Base-by-base conservation (phyloP, 2,113 vertebrate species). In the Sarotherodon lohbergeri region DNA sequence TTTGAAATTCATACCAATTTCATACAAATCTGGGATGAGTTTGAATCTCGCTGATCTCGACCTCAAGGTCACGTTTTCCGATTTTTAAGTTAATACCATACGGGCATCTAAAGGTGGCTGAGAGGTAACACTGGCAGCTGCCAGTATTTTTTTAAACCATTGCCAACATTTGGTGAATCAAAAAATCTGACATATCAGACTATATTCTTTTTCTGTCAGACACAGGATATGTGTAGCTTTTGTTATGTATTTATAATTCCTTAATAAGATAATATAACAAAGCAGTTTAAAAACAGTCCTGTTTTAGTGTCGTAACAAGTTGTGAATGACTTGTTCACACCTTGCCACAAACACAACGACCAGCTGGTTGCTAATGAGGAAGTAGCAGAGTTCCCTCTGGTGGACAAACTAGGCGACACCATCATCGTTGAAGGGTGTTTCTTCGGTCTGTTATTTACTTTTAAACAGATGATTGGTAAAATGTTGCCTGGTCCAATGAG, bases 41-140 rank as follows among this genome's bases (percentile, higher is more conserved):
- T 66, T 66, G 6, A 66, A 2, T 66, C 17, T 36, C 2, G 5
- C 32, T 66, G 61, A 66, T 66, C 32, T 66, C 32, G 0, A 66
- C 61, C 83, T 79, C 50, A 66, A 3, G 32, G 17, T 36, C 61
- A n/a, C 32, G n/a, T n/a, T 66, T 66, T 66, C 32, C 3, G 61
- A 66, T 66, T 66, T 36, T 63, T n/a, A 36, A 63, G 59, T 63
- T 36, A 36, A 63, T n/a, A 81, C 80, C 24, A 34, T 2, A 14
- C 1, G 0, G 1, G 34, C 0, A 0, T 66, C 10, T 66, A 66
- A 12, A 39, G 19, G 34, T 39, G 32, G 59, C 32, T 36, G 59
- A 63, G 9, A 36, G 11, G 19, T 63, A n/a, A 63, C 9, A 7
- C 32, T 32, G 57, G 27, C 14, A 32, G 16, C 29, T 66, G 61